Evolutionary conservation across 2,888 invertebrate genomes (phyloP), one percentile per base, ranked within the genome.

Genomic region (Heliconius ethilla): DNA sequence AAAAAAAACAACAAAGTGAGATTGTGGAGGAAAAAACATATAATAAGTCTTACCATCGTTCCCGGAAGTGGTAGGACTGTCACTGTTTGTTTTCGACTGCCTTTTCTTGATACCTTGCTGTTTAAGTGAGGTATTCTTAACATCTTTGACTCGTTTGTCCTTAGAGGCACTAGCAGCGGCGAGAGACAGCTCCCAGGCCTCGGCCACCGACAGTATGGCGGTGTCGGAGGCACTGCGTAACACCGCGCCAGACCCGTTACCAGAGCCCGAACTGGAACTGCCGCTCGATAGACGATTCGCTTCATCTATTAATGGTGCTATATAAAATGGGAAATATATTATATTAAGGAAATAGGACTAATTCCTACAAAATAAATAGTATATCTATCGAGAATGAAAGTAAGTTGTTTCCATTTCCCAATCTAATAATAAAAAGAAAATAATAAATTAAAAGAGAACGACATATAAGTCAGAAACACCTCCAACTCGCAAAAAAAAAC

Each of bases 81-180:
- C 91, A 55, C 87, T 89, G 76, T 83, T 83, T 15, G 84, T 84
- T 81, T 92, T 93, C 59, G 85, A 85, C 81, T 89, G 90, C 10
- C 91, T 83, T 82, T 93, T 93, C 89, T 93, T 93, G 78, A 78
- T 90, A 81, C 84, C 87, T 82, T 91, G 92, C 45, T 93, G 92
- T 80, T 94, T 94, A 81, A 94, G 88, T 74, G 91, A 87, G 9
- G 95, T 94, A 89, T 97, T 96, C 90, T 97, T 96, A 74, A 96
- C 96, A 91, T 97, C 97, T 89, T 98, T 98, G 81, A 97, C 96
- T 69, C 98, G 95, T 89, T 98, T 98, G 90, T 98, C 98, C 92
- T 98, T 98, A 75, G 98, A 98, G 27, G 97, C 97, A 81, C 97
- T 97, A 75, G 97, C 98, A 73, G 98, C 98, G 15, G 97, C 97